Conservation (phyloP, 2,888 invertebrate genomes). For the Metacarcinus magister region DNA sequence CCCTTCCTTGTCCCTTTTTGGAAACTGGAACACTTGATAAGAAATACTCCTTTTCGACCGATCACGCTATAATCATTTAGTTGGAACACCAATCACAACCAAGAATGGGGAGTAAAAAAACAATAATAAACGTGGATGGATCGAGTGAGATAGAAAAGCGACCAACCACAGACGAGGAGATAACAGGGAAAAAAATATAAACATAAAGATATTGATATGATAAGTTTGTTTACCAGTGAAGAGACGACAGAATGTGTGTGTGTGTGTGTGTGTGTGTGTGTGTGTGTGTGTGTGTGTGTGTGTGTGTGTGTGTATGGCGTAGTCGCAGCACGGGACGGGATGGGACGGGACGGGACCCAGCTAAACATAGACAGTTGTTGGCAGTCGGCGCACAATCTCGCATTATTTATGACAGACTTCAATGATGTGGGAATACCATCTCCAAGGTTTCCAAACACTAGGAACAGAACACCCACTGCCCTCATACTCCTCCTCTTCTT, state of each 20-base stretch:
- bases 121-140: not conserved
- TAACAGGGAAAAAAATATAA: not conserved
- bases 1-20: not conserved
- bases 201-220: not conserved
- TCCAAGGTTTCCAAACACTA: not conserved
- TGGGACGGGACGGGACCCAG: not conserved
- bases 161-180: not conserved
- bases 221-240: not conserved
- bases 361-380: slow-evolving; percentile 51
- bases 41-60: not conserved
- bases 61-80: not conserved
- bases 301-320: not conserved
- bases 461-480: not conserved
- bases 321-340: not conserved
- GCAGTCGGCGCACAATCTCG: not conserved
- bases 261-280: slow-evolving; percentile 33
- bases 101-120: not conserved
- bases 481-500: not conserved
- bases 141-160: not conserved
- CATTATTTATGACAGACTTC: slow-evolving; percentile 61
- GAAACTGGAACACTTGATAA: not conserved
- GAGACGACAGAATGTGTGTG: not conserved
- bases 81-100: not conserved
- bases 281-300: slow-evolving; percentile 47
- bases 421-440: slow-evolving; percentile 42